Base-by-base conservation (phyloP, 2,888 invertebrate genomes). In the Eupithecia dodoneata region DNA sequence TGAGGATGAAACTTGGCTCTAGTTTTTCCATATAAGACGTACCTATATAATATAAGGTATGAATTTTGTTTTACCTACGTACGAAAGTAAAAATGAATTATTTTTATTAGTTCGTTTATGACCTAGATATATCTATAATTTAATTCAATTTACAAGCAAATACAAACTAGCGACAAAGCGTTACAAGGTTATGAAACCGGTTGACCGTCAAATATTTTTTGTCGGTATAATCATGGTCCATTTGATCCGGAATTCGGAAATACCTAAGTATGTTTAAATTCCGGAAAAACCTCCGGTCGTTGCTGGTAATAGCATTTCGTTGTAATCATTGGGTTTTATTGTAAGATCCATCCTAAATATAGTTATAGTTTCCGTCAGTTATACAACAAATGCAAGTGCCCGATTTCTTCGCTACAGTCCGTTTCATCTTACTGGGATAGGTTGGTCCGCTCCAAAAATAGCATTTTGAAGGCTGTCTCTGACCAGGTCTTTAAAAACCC, bases 241-340 rank as follows among this genome's bases (percentile, higher is more conserved):
- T 74, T 76, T 74, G 55, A 72, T 72, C 59, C 76, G 72, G 78
- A 71, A 75, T 78, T 69, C 66, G 71, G 67, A 55, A 49, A 72
- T 76, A 30, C 66, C 18, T 18, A 6, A 65, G 45, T 45, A 10
- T 59, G 18, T 30, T 63, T 63, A 30, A 63, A 63, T 63, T 30
- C 45, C 47, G 70, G 71, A 44, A 75, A 69, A 42, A 59, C 66
- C 45, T 78, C 72, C 72, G 76, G 71, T 63, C 13, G 44, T n/a
- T 12, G n/a, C 7, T 9, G 55, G n/a, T 59, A 18, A 6, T 55
- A 7, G n/a, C n/a, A 55, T 7, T 55, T 55, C 7, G 18, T 18
- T 59, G 18, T 9, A 3, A 18, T 18, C 55, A 59, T 59, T 18
- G 18, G 18, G 3, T 59, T 59, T 59, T n/a, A n/a, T 49, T 52